These are phyloP conservation scores for Danio choprae DNA, from an alignment of 2,797 vertebrate genomes.

Conservation along the genomic window DNA sequence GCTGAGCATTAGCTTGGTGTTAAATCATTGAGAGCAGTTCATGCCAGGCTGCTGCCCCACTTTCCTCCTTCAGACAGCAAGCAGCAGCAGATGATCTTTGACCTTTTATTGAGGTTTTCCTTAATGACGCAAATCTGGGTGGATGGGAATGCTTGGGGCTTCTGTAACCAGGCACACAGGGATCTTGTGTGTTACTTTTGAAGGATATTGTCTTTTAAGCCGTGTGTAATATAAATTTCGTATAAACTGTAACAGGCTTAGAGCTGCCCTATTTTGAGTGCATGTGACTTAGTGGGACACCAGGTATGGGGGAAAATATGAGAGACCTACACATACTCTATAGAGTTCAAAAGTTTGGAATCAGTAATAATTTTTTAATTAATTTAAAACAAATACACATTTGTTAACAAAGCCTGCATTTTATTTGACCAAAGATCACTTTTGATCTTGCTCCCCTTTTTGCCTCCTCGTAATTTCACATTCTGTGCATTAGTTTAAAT, in stretches of 20 bases:
- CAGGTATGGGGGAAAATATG: background rate
- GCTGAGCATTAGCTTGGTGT: conserved; percentile 8
- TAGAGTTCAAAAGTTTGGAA: background rate
- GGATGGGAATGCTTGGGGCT: conserved; percentile 8
- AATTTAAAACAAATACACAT: too few relatives aligned
- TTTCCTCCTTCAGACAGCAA: conserved; percentile 30
- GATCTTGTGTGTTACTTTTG: conserved; percentile 19
- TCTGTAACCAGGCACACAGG: conserved; percentile 13
- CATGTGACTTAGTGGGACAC: conserved; percentile 48
- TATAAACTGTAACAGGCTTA: conserved; percentile 29
- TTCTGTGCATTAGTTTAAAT: background rate
- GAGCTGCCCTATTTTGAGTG: conserved; percentile 45
- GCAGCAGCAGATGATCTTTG: conserved; percentile 33
- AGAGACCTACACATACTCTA: background rate
- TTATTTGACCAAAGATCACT: too few relatives aligned
- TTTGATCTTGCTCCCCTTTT: background rate
- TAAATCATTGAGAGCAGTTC: conserved; percentile 46
- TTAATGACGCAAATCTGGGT: background rate
- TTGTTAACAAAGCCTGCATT: too few relatives aligned
- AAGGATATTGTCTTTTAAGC: conserved; percentile 1
- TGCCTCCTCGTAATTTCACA: background rate
- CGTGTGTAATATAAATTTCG: conserved; percentile 38
- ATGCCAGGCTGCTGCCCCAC: conserved; percentile 42
- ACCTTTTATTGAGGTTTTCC: conserved; percentile 47
- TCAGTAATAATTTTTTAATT: background rate